Percentiles rank a stretch among this genome's conserved stretches.
Evolutionary conservation across 2,113 vertebrate species (phyloP).

Genomic region (Rhynchomys soricoides): DNA sequence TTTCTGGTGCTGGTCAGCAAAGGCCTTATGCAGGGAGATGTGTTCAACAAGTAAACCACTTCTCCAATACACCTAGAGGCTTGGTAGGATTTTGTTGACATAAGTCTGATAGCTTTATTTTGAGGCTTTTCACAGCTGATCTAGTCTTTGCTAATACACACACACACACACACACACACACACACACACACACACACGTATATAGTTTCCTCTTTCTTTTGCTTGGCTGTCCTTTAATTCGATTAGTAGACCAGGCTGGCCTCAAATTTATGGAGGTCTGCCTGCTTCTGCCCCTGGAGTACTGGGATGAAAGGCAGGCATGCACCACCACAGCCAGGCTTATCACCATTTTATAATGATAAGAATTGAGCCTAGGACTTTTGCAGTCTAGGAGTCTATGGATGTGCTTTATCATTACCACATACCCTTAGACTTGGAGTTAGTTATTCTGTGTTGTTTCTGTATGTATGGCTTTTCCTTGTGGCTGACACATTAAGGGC

Average conservation of each 20-base stretch:
- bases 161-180: too few species aligned
- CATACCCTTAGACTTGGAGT: not conserved
- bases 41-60: not conserved
- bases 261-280: not conserved
- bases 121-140: not conserved
- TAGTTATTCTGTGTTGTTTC: not conserved
- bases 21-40: not conserved
- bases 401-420: not conserved
- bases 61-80: not conserved
- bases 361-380: not conserved
- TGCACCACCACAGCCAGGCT: not conserved
- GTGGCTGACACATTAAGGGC: not conserved
- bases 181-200: too few species aligned
- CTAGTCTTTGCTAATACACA: not conserved
- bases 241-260: not conserved
- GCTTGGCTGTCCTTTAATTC: not conserved
- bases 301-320: not conserved
- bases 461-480: not conserved
- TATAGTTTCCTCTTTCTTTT: conserved; percentile 23
- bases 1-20: not conserved
- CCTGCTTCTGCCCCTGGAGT: not conserved
- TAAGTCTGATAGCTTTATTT: not conserved
- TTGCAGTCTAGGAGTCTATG: not conserved
- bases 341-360: not conserved
- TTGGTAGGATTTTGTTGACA: not conserved